phyloP scores from a whole-genome alignment of 1,140 invertebrate species.

The Drosophila auraria region DNA sequence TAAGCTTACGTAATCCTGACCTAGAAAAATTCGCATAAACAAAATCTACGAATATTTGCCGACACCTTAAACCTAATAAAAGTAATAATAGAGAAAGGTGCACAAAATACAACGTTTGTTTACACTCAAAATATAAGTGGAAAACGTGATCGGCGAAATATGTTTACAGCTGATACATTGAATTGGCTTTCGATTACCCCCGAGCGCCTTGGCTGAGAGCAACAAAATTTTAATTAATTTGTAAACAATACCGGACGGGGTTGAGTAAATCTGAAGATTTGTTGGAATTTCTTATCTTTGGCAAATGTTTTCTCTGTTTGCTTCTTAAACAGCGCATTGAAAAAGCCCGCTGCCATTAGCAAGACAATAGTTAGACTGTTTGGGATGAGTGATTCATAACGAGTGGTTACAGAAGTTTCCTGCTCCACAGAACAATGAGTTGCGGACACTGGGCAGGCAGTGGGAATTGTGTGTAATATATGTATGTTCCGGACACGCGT shows the following conservation, averaged over 20 bases:
- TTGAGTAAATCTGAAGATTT: slow-evolving; percentile 17
- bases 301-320: slow-evolving; percentile 29
- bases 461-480: slow-evolving; percentile 13
- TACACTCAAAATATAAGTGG: slow-evolving; percentile 6
- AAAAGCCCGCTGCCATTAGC: slow-evolving; percentile 23
- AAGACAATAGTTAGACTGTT: slow-evolving; percentile 27
- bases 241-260: slow-evolving; percentile 25
- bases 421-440: slow-evolving; percentile 32
- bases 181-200: slow-evolving; percentile 17
- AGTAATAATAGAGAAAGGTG: slow-evolving; percentile 24
- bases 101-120: slow-evolving; percentile 23
- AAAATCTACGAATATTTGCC: slow-evolving; percentile 4
- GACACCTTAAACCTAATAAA: slow-evolving; percentile 11
- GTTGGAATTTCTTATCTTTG: slow-evolving; percentile 22
- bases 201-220: slow-evolving; percentile 5
- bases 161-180: slow-evolving; percentile 24
- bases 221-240: slow-evolving; percentile 28
- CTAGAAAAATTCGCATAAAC: slow-evolving; percentile 44
- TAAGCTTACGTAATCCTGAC: slow-evolving; percentile 33
- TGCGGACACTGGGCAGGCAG: slow-evolving; percentile 21
- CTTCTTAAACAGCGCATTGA: slow-evolving; percentile 4
- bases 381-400: slow-evolving; percentile 9
- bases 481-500: slow-evolving; percentile 9
- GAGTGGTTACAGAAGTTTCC: slow-evolving; percentile 6
- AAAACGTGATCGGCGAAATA: slow-evolving; percentile 32